A percentile compares a stretch with the other conserved stretches of the same genome.
Conservation (phyloP, 2,113 vertebrate genomes). For the Cygnus buccinator region DNA sequence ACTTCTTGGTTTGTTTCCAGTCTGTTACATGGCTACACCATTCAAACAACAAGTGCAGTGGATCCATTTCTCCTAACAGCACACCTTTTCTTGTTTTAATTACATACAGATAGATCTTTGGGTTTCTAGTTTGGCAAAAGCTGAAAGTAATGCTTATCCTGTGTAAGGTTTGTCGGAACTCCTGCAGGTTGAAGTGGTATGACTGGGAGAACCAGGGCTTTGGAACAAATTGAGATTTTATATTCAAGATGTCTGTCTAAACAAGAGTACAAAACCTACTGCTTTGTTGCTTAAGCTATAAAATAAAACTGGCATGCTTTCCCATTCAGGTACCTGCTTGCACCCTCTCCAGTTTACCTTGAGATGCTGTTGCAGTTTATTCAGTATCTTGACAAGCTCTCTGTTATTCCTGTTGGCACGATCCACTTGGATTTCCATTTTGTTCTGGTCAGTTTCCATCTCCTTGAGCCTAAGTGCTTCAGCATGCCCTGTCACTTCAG, state of each 20-base stretch:
- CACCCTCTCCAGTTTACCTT: slow-evolving; percentile 58
- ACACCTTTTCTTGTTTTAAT: neutral
- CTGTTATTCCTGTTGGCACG: slow-evolving; percentile 74
- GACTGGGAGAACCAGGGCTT: slow-evolving; percentile 19
- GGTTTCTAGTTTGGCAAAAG: neutral
- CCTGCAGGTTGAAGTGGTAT: neutral
- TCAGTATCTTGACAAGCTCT: slow-evolving; percentile 76
- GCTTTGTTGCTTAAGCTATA: neutral
- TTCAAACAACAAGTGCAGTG: neutral
- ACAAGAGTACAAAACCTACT: neutral
- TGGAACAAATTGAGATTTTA: neutral
- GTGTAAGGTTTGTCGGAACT: neutral
- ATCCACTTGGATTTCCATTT: slow-evolving; percentile 82
- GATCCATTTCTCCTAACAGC: neutral
- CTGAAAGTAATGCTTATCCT: neutral
- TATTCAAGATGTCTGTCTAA: neutral
- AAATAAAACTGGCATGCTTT: neutral
- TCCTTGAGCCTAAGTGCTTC: slow-evolving; percentile 79
- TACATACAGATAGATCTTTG: neutral
- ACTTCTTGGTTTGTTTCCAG: neutral
- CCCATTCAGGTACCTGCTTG: neutral
- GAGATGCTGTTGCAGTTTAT: slow-evolving; percentile 77
- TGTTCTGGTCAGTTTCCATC: slow-evolving; percentile 78
- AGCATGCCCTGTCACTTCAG: slow-evolving; percentile 72
- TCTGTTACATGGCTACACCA: neutral